Evolutionary conservation across 2,113 vertebrate species (phyloP).

Genomic region (Gadus chalcogrammus): DNA sequence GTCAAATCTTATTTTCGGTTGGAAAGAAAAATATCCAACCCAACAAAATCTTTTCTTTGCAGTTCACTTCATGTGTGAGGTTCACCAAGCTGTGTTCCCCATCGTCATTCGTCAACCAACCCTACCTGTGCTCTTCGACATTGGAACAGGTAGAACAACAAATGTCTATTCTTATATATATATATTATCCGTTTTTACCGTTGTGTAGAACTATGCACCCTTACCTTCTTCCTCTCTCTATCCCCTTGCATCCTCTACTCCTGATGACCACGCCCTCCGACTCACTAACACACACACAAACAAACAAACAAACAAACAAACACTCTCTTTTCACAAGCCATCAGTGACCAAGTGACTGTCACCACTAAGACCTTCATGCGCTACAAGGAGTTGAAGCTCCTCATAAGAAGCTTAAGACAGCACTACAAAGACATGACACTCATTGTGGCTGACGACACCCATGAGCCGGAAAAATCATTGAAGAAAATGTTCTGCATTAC

Average conservation of each 20-base stretch:
- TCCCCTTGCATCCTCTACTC: background rate
- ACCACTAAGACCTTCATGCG: slow-evolving; percentile 74
- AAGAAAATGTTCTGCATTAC: slow-evolving; percentile 63
- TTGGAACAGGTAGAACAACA: slow-evolving; percentile 48
- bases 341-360: slow-evolving; percentile 69
- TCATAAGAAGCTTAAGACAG: slow-evolving; percentile 62
- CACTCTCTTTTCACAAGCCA: slow-evolving; percentile 21
- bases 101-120: slow-evolving; percentile 57
- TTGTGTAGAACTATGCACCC: too few relatives aligned
- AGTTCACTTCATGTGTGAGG: slow-evolving; percentile 55
- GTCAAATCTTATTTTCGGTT: too few relatives aligned
- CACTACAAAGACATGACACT: slow-evolving; percentile 68
- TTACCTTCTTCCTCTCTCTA: background rate
- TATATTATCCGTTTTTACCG: too few relatives aligned
- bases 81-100: slow-evolving; percentile 60
- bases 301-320: too few relatives aligned
- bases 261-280: background rate
- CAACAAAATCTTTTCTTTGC: background rate
- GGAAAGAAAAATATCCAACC: too few relatives aligned
- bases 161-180: background rate
- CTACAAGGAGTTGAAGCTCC: slow-evolving; percentile 53
- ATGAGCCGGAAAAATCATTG: slow-evolving; percentile 51
- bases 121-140: slow-evolving; percentile 65
- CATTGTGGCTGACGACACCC: slow-evolving; percentile 72
- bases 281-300: too few relatives aligned